These are phyloP conservation scores for Desmodus rotundus DNA, from an alignment of 2,113 vertebrate genomes.

Conservation along the genomic window DNA sequence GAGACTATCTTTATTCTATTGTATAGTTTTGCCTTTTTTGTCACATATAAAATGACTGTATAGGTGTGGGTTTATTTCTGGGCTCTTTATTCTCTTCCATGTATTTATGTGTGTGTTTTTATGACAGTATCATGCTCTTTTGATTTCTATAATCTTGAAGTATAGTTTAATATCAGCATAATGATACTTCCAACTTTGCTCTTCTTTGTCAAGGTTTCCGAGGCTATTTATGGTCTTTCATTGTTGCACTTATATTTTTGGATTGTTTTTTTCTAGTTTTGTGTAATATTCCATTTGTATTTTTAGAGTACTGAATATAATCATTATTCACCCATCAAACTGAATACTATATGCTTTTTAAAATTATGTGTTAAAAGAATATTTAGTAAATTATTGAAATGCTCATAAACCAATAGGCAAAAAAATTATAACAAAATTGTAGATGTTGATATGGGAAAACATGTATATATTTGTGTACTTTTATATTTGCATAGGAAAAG, in stretches of 20 bases:
- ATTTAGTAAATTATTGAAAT: neutral
- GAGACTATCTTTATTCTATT: neutral
- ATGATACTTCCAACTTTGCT: neutral
- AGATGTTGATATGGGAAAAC: neutral
- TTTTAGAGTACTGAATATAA: neutral
- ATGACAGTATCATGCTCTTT: neutral
- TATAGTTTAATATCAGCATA: neutral
- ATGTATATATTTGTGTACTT: neutral
- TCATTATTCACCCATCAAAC: neutral
- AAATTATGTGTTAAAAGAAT: conserved; percentile 5
- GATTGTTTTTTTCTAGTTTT: neutral
- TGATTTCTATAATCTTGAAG: neutral
- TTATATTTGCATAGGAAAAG: neutral
- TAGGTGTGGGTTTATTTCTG: neutral
- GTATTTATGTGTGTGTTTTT: neutral
- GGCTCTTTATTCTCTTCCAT: neutral
- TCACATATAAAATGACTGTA: neutral
- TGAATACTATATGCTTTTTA: neutral
- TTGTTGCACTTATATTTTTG: neutral
- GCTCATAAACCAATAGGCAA: neutral
- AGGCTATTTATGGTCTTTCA: neutral
- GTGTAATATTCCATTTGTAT: neutral
- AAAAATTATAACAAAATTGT: neutral
- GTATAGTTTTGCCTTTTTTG: neutral
- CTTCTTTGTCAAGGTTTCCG: neutral